Evolutionary conservation across 2,113 vertebrate genomes (phyloP).

Genomic region (Eubucco bourcierii): DNA sequence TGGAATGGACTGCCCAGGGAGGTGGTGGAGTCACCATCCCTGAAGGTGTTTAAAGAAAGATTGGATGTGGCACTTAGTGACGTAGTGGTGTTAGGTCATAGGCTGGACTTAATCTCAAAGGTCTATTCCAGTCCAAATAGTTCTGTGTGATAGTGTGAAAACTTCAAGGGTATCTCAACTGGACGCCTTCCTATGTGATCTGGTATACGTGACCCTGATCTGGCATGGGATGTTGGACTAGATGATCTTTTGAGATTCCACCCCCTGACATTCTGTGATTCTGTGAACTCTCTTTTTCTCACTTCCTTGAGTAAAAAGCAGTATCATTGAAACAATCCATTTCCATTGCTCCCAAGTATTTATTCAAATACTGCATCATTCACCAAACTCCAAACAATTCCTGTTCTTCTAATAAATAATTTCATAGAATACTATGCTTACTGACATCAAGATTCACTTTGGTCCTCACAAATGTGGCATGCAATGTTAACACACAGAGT

Average conservation of each 20-base stretch:
- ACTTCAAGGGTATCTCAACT: not conserved
- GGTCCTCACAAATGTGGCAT: not conserved
- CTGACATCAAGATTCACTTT: not conserved
- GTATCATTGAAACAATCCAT: not conserved
- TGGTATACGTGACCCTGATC: no score
- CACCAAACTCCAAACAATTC: not conserved
- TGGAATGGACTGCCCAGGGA: no score
- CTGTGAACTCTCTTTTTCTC: not conserved
- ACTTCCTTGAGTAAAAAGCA: not conserved
- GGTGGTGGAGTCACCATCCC: no score
- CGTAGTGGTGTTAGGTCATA: no score
- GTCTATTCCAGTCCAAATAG: no score
- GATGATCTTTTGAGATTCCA: no score
- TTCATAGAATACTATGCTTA: not conserved
- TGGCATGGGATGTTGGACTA: no score
- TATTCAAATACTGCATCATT: not conserved
- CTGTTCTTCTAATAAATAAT: not conserved
- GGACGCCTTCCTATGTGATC: no score
- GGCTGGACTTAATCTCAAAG: no score
- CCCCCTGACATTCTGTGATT: no score
- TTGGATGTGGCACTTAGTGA: no score
- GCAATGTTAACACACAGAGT: not conserved
- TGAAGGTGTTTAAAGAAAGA: no score
- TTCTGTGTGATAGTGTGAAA: not conserved
- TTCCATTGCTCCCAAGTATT: not conserved